These are phyloP conservation scores for Diplodus puntazzo DNA, from an alignment of 2,797 vertebrate species.

Conservation along the genomic window DNA sequence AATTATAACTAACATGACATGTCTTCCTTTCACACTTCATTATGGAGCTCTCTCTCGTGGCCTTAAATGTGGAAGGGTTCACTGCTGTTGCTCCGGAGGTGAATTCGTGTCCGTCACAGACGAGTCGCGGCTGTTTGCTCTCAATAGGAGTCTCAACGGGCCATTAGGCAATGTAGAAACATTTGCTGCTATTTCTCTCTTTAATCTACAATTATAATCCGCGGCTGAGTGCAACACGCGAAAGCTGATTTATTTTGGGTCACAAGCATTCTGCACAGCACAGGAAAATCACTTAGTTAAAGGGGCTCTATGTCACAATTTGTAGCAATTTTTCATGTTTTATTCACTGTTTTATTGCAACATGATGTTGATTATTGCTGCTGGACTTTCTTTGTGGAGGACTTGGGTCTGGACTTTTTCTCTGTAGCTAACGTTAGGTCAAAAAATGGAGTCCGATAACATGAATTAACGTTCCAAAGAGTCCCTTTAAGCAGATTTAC, in stretches of 20 bases:
- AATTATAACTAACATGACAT: conserved; percentile 30
- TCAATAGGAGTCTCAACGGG: not conserved
- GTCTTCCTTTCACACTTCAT: conserved; percentile 33
- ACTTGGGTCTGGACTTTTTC: too few species aligned
- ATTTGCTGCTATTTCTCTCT: not conserved
- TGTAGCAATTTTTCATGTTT: too few species aligned
- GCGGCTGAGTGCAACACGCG: conserved; percentile 14
- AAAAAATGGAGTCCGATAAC: too few species aligned
- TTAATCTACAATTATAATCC: conserved; percentile 35
- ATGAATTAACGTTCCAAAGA: too few species aligned
- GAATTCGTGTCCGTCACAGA: not conserved
- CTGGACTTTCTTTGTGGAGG: too few species aligned
- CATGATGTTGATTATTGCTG: too few species aligned
- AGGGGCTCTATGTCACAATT: too few species aligned
- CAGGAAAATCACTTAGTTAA: not conserved
- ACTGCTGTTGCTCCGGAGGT: not conserved
- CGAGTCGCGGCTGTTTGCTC: not conserved
- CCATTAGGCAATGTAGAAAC: too few species aligned
- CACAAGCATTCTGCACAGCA: not conserved
- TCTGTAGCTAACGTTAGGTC: too few species aligned
- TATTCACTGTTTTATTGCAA: too few species aligned
- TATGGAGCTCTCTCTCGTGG: conserved; percentile 24
- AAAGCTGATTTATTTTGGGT: not conserved
- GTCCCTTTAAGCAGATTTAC: not conserved
- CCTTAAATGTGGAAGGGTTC: conserved; percentile 14